Conservation (phyloP, 92 coral and sea anemone genomes). For the Actinostola sp. region DNA sequence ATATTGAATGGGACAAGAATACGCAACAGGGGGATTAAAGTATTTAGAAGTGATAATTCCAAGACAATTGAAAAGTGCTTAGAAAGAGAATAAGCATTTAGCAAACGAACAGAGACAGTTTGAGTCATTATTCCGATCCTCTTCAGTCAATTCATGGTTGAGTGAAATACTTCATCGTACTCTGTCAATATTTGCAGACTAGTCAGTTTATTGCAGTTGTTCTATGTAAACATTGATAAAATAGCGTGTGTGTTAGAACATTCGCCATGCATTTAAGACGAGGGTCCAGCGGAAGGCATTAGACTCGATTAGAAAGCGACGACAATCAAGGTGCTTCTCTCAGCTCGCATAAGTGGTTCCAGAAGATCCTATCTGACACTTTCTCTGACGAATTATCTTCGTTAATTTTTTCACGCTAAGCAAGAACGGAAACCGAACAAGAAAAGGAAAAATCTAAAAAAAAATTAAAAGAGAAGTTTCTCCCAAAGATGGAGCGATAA, state of each 20-base stretch:
- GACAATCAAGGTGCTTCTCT: neutral
- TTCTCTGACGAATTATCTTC: neutral
- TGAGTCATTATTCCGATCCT: slow-evolving; percentile 12
- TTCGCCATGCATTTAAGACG: neutral
- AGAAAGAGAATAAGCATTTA: slow-evolving; percentile 16
- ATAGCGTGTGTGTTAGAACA: neutral
- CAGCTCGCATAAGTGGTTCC: neutral
- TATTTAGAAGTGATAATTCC: slow-evolving; percentile 1
- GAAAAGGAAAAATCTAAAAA: neutral
- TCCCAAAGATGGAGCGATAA: neutral
- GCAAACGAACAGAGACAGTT: neutral
- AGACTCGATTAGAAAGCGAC: slow-evolving; percentile 6
- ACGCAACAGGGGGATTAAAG: neutral
- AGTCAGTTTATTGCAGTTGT: neutral
- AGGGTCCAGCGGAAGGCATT: slow-evolving; percentile 10
- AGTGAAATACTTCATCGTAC: neutral
- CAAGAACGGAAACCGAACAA: neutral
- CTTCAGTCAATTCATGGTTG: neutral
- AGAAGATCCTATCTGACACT: neutral
- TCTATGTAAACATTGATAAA: neutral
- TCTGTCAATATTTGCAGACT: neutral
- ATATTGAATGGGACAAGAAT: too few species aligned
- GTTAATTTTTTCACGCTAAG: neutral
- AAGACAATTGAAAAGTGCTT: slow-evolving; percentile 17
- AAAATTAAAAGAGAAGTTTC: neutral